These are phyloP conservation scores for Stigmatopora argus DNA, from an alignment of 2,113 vertebrate species.

Conservation along the genomic window DNA sequence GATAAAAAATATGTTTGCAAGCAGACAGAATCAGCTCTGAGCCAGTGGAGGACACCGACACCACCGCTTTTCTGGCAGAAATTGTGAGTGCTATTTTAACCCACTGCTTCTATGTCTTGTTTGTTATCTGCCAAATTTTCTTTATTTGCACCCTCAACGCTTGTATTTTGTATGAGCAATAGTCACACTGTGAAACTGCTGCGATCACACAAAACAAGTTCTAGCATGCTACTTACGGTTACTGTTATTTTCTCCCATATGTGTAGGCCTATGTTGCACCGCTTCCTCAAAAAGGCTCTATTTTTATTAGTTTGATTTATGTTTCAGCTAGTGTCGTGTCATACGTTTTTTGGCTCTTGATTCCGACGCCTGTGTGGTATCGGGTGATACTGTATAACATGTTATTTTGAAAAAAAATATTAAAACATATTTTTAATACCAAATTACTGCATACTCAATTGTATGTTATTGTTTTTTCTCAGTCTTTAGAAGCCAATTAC, in stretches of 20 bases:
- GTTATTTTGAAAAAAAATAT: no score
- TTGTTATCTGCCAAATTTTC: slow-evolving; percentile 14
- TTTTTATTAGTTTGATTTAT: slow-evolving; percentile 1
- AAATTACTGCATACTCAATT: no score
- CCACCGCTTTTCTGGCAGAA: slow-evolving; percentile 82
- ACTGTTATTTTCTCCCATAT: slow-evolving; percentile 28
- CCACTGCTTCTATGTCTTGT: slow-evolving; percentile 4
- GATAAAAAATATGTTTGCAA: slow-evolving; percentile 8
- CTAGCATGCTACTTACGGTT: slow-evolving; percentile 37
- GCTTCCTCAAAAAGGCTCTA: slow-evolving; percentile 7
- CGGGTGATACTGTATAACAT: background rate
- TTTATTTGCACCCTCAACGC: slow-evolving; percentile 19
- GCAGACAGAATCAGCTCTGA: slow-evolving; percentile 76
- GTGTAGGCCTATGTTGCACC: slow-evolving; percentile 5
- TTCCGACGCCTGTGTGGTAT: no score
- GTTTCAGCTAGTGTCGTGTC: background rate
- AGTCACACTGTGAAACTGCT: slow-evolving; percentile 18
- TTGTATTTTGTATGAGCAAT: slow-evolving; percentile 32
- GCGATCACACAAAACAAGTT: slow-evolving; percentile 42
- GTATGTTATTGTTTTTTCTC: slow-evolving; percentile 27
- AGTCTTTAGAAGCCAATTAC: slow-evolving; percentile 85
- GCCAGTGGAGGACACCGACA: slow-evolving; percentile 92
- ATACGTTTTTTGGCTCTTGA: no score
- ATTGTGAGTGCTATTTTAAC: slow-evolving; percentile 65
- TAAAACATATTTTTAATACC: slow-evolving; percentile 9